phyloP scores from a whole-genome alignment of 2,888 invertebrate species.

The Caenorhabditis sp. region DNA sequence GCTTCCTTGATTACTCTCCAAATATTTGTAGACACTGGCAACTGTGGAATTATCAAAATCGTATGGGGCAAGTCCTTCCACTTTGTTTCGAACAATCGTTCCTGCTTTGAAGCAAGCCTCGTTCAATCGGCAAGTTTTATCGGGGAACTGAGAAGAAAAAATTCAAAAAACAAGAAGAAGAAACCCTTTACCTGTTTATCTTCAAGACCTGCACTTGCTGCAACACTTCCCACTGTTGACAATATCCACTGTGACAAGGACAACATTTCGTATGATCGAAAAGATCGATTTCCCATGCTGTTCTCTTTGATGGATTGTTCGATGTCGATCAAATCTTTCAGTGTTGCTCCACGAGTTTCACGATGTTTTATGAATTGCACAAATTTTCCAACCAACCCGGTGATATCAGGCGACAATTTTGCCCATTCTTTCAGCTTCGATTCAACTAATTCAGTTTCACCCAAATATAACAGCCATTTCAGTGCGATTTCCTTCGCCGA shows the following conservation, averaged over 20 bases:
- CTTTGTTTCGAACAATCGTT: conserved; percentile 18
- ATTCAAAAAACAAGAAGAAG: neutral
- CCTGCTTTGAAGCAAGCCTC: conserved; percentile 15
- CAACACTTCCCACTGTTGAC: conserved; percentile 17
- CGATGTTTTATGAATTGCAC: conserved; percentile 1
- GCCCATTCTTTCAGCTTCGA: conserved; percentile 19
- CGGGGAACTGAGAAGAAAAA: conserved; percentile 24
- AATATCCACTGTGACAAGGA: conserved; percentile 20
- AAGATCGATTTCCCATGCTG: conserved; percentile 2
- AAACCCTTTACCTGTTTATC: conserved; percentile 2
- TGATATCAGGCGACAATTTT: conserved; percentile 5
- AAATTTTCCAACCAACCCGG: neutral
- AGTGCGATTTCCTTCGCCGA: conserved; percentile 14
- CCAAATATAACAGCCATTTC: conserved; percentile 33
- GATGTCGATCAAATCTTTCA: conserved; percentile 10
- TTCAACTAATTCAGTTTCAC: conserved; percentile 27
- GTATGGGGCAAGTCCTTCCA: conserved; percentile 16
- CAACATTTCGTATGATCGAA: conserved; percentile 17
- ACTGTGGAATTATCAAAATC: conserved; percentile 31
- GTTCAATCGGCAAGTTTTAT: conserved; percentile 16
- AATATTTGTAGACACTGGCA: conserved; percentile 9
- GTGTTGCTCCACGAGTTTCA: neutral
- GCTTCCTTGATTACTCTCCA: conserved; percentile 4
- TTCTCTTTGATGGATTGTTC: conserved; percentile 14
- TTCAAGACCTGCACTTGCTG: neutral